Conservation (phyloP, 2,797 vertebrate genomes). For the Telmatherina bonti region DNA sequence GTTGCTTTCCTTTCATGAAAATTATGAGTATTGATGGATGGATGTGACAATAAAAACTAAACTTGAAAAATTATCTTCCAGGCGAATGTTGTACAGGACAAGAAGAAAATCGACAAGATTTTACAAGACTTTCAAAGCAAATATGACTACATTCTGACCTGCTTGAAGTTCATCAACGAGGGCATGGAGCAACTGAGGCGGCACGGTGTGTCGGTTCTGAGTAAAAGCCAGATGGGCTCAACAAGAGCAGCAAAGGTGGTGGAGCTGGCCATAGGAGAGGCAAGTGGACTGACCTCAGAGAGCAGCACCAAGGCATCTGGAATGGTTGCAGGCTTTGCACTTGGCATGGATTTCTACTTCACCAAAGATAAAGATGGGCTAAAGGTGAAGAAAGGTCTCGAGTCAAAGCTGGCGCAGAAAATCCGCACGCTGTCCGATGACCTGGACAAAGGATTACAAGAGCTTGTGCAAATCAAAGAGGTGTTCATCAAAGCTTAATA, state of each 20-base stretch:
- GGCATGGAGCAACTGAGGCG: conserved; percentile 20
- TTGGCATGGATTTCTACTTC: conserved; percentile 48
- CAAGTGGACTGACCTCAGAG: background rate
- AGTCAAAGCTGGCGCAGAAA: conserved; percentile 38
- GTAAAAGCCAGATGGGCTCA: rapidly evolving
- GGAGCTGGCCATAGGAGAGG: background rate
- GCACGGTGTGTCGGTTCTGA: conserved; percentile 14
- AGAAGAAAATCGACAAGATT: conserved; percentile 30
- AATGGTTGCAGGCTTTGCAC: conserved; percentile 43
- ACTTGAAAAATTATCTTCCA: too few relatives aligned
- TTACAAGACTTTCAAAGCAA: background rate
- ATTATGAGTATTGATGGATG: too few relatives aligned
- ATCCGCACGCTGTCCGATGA: conserved; percentile 4
- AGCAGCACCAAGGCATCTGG: conserved; percentile 14
- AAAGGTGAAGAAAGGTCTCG: conserved; percentile 42
- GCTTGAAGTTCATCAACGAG: conserved; percentile 12
- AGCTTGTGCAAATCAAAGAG: conserved; percentile 17
- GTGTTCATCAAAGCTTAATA: background rate
- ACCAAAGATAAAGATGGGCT: conserved; percentile 26
- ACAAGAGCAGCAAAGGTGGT: rapidly evolving
- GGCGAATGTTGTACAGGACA: conserved; percentile 17
- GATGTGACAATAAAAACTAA: too few relatives aligned
- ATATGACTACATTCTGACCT: background rate
- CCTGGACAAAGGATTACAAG: background rate
- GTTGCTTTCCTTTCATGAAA: too few relatives aligned